These are phyloP conservation scores for Antennarius striatus DNA, from an alignment of 2,113 vertebrate species.

Conservation along the genomic window DNA sequence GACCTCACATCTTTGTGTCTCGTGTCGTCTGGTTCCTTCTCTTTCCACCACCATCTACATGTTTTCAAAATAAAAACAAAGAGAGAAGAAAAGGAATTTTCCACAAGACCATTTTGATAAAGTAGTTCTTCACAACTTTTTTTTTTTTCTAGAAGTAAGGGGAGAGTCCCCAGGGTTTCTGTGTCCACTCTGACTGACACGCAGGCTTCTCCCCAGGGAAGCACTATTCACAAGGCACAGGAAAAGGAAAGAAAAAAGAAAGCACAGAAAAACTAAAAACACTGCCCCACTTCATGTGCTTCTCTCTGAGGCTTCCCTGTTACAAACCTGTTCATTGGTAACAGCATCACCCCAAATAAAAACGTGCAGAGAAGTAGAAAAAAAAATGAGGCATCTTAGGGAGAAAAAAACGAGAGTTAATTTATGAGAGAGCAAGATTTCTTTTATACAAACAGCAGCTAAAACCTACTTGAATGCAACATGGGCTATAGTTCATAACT, in stretches of 20 bases:
- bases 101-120: slow-evolving; percentile 42
- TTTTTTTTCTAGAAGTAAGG: slow-evolving; percentile 49
- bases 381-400: slow-evolving; percentile 47
- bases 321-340: too few relatives aligned
- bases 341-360: slow-evolving; percentile 45
- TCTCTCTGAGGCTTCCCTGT: slow-evolving; percentile 26
- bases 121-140: slow-evolving; percentile 57
- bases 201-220: slow-evolving; percentile 56
- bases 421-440: slow-evolving; percentile 28
- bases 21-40: slow-evolving; percentile 54
- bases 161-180: slow-evolving; percentile 64
- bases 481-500: slow-evolving; percentile 2
- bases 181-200: slow-evolving; percentile 69
- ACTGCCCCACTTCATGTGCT: slow-evolving; percentile 36
- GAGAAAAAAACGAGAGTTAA: slow-evolving; percentile 34
- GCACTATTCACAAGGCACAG: slow-evolving; percentile 21
- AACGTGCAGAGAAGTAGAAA: slow-evolving; percentile 34
- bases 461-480: background rate
- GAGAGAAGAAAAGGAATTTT: slow-evolving; percentile 26
- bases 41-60: slow-evolving; percentile 50
- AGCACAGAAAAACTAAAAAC: slow-evolving; percentile 45
- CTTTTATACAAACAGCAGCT: slow-evolving; percentile 51
- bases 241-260: slow-evolving; percentile 16
- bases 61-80: slow-evolving; percentile 66
- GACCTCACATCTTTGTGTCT: slow-evolving; percentile 40